Base-by-base conservation (phyloP, 2,113 vertebrate species). In the Octodon degus region DNA sequence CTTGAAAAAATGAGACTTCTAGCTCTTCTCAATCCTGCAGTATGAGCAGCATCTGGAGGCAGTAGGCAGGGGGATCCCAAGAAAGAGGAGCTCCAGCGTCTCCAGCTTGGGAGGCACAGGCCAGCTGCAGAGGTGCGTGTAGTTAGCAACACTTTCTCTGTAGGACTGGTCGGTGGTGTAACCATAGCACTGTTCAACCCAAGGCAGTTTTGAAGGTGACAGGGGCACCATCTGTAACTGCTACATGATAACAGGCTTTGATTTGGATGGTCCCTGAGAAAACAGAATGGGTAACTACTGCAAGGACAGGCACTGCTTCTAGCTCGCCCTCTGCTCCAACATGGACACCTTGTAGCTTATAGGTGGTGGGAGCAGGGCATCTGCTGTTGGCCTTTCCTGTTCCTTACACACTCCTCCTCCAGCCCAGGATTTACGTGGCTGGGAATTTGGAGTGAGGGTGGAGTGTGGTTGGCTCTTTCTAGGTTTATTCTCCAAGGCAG, bases 1-100 rank as follows among this genome's bases (percentile, higher is more conserved):
- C 32, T 88, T 68, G 43, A 60, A 88, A 70, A 93, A 91, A 82
- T 47, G 85, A 91, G 79, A 81, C 55, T 43, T 70, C 55, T 20
- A 58, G 89, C 6, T 40, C 37, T 96, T 83, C 67, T 16, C 4
- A 25, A 91, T 12, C 37, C 32, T 53, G 37, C 55, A 30, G 32
- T 50, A 24, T 37, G 22, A 63, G 30, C 34, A 72, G 89, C 55
- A 50, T 58, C 53, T 34, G 7, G 67, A 86, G 58, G 30, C 34
- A 55, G 65, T 5, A 87, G 81, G 34, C 1, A 47, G n/a, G 62
- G 25, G 50, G 30, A 91, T n/a, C 32, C 72, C 43, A 76, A 72
- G 80, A 82, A 72, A 67, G 30, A 89, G 77, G 6, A 32, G 25
- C 13, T 72, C 34, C 24, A 30, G 25, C 53, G 10, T 40, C 68